Conservation (phyloP, 2,113 vertebrate genomes). For the Apaloderma vittatum region DNA sequence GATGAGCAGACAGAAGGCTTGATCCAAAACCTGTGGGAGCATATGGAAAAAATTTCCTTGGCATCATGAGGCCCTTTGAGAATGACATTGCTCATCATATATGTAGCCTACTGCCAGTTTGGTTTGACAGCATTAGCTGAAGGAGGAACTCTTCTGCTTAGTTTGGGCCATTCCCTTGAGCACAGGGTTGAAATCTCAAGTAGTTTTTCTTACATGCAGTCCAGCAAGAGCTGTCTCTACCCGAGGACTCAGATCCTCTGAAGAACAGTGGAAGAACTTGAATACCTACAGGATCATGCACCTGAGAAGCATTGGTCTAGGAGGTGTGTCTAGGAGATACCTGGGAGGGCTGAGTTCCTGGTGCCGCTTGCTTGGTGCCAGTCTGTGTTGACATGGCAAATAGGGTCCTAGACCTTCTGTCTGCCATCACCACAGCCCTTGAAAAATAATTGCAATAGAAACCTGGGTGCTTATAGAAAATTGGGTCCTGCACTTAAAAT, state of each 20-base stretch:
- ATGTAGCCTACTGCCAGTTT: neutral
- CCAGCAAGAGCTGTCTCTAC: neutral
- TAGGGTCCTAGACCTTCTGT: neutral
- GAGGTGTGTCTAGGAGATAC: neutral
- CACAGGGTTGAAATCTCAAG: neutral
- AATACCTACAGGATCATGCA: neutral
- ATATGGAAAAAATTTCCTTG: neutral
- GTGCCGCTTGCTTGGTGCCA: neutral
- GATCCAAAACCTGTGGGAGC: neutral
- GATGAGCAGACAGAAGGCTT: neutral
- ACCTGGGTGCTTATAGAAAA: neutral
- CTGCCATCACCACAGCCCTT: neutral
- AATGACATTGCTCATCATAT: neutral
- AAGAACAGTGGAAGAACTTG: neutral
- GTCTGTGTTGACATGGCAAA: accelerated
- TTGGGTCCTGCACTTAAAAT: neutral
- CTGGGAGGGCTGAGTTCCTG: neutral
- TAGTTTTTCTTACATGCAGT: neutral
- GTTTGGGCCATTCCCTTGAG: neutral
- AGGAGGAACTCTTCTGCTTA: neutral
- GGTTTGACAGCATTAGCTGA: neutral
- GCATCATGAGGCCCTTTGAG: neutral
- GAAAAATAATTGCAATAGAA: neutral
- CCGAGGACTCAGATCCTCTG: neutral
- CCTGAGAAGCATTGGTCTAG: neutral